phyloP scores from a whole-genome alignment of 2,113 vertebrate species.

The Hiodon alosoides region DNA sequence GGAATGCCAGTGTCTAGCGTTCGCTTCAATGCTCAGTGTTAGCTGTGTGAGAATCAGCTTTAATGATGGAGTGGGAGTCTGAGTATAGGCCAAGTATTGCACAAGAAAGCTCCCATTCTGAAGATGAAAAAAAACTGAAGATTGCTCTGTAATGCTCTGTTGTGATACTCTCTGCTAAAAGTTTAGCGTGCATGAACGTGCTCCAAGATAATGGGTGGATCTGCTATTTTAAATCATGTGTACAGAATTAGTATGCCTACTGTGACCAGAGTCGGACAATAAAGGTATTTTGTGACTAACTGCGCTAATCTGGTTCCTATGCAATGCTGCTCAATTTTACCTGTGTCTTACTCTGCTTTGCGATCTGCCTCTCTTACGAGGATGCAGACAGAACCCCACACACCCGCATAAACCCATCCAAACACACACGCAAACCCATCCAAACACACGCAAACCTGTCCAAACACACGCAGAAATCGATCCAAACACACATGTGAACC shows the following conservation, averaged over 20 bases:
- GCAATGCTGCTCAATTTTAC: conserved; percentile 3
- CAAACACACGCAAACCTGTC: background rate
- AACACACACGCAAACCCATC: background rate
- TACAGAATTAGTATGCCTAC: conserved; percentile 23
- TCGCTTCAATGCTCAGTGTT: background rate
- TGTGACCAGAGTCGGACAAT: conserved; percentile 38
- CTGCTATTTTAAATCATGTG: conserved; percentile 27
- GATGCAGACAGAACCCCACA: background rate
- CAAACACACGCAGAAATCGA: background rate
- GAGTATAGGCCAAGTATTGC: background rate
- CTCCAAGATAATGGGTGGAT: conserved; percentile 29
- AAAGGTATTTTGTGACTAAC: conserved; percentile 48
- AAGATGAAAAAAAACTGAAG: background rate
- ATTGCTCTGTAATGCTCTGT: conserved; percentile 18
- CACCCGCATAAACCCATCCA: background rate
- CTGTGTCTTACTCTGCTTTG: background rate
- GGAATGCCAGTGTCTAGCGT: background rate
- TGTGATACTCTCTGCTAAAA: conserved; percentile 38
- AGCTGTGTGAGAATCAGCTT: conserved; percentile 7
- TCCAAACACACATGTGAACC: background rate
- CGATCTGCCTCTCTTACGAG: too few relatives aligned
- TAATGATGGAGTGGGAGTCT: background rate
- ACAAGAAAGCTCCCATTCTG: background rate
- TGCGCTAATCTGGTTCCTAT: conserved; percentile 32
- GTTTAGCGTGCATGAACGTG: conserved; percentile 28